Conservation (phyloP, 2,113 vertebrate genomes). For the Cyprinodon tularosa region DNA sequence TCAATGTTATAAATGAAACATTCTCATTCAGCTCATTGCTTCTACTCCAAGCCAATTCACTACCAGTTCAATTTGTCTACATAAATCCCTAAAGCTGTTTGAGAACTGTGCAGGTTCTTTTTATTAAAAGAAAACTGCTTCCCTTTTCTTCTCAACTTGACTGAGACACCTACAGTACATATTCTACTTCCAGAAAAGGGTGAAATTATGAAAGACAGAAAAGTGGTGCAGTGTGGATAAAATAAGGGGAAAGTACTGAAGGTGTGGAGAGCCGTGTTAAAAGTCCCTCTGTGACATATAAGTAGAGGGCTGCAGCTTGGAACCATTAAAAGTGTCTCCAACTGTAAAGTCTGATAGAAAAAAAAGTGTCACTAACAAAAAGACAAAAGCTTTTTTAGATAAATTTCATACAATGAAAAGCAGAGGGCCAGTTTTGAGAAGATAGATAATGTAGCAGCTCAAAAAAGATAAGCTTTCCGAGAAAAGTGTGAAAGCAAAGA, state of each 20-base stretch:
- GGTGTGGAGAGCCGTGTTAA: slow-evolving; percentile 71
- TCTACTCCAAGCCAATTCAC: slow-evolving; percentile 5
- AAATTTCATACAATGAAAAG: slow-evolving; percentile 10
- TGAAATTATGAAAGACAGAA: slow-evolving; percentile 33
- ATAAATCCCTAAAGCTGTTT: neutral
- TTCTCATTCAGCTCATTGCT: slow-evolving; percentile 2
- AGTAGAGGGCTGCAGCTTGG: slow-evolving; percentile 49
- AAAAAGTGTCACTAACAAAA: neutral
- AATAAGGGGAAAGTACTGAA: slow-evolving; percentile 59
- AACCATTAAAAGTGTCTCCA: slow-evolving; percentile 66
- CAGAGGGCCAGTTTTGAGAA: slow-evolving; percentile 3
- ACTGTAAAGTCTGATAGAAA: slow-evolving; percentile 29
- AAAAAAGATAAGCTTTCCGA: neutral
- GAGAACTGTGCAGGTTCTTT: slow-evolving; percentile 29
- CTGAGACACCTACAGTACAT: slow-evolving; percentile 28
- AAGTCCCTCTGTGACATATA: slow-evolving; percentile 59
- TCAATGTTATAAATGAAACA: neutral
- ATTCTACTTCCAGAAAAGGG: slow-evolving; percentile 43
- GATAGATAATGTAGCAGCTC: slow-evolving; percentile 4
- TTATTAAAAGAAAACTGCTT: slow-evolving; percentile 37
- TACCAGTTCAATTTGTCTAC: slow-evolving; percentile 1
- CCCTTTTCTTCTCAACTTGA: slow-evolving; percentile 9
- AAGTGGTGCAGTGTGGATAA: slow-evolving; percentile 40
- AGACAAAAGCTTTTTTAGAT: slow-evolving; percentile 11
- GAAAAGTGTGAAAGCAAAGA: slow-evolving; percentile 13